Conservation (phyloP, 64 coral and sea anemone genomes). For the Stichodactyla mertensii region DNA sequence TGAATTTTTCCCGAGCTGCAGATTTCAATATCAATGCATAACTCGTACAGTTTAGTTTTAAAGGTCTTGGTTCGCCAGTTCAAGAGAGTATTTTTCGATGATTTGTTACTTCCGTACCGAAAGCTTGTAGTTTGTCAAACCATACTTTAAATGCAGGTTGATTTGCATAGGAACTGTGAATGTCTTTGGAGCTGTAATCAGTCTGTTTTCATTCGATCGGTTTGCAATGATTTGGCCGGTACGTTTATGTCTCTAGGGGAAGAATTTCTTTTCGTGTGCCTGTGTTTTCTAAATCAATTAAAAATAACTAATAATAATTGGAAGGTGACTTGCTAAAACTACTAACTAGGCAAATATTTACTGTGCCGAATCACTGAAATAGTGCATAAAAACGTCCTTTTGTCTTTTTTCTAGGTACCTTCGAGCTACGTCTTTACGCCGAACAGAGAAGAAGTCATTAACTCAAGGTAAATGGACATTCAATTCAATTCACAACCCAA, state of each 20-base stretch:
- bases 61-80: background rate
- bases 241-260: background rate
- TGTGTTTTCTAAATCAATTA: background rate
- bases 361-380: background rate
- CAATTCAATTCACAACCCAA: too few species aligned
- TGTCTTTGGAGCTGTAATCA: background rate
- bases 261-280: background rate
- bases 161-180: background rate
- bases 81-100: background rate
- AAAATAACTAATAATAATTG: background rate
- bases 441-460: slow-evolving; percentile 77
- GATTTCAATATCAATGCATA: background rate
- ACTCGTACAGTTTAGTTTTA: background rate
- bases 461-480: slow-evolving; percentile 46
- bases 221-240: background rate
- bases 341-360: background rate
- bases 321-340: background rate
- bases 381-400: background rate
- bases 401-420: slow-evolving; percentile 34
- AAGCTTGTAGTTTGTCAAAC: slow-evolving; percentile 1
- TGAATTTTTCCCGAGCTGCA: background rate
- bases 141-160: background rate
- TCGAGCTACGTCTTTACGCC: slow-evolving; percentile 74
- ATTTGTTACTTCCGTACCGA: slow-evolving; percentile 23
- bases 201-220: background rate